Percentiles rank a stretch among this genome's conserved stretches.
Evolutionary conservation across 2,888 invertebrate genomes (phyloP).

Genomic region (Sceliomorpha sp.): DNA sequence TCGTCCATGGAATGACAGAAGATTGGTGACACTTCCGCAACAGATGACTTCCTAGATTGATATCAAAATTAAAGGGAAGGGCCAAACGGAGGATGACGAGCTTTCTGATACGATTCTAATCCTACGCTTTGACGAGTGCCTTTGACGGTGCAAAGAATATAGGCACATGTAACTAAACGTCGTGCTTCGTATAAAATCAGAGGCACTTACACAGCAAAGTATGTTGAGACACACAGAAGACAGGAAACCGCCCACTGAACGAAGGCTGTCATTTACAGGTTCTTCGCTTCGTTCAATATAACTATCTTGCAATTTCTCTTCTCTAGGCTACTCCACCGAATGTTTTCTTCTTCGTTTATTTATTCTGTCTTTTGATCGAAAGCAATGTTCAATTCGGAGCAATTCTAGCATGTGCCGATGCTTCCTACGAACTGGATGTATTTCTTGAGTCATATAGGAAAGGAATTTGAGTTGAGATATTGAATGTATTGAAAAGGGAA

Average conservation of each 20-base stretch:
- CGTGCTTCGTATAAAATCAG: constrained; percentile 31
- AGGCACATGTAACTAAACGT: constrained; percentile 50
- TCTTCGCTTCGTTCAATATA: constrained; percentile 47
- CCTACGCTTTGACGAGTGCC: constrained; percentile 45
- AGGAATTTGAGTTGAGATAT: no score
- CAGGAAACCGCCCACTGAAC: constrained; percentile 58
- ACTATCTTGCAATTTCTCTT: constrained; percentile 31
- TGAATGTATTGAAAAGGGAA: no score
- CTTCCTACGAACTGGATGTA: no score
- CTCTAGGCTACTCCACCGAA: constrained; percentile 26
- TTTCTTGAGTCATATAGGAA: no score
- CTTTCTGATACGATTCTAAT: constrained; percentile 42
- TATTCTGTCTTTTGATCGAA: no score
- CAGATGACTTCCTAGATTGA: constrained; percentile 28
- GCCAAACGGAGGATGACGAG: constrained; percentile 33
- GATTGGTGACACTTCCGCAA: constrained; percentile 9
- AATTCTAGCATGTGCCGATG: no score
- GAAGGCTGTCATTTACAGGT: constrained; percentile 58
- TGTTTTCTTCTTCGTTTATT: constrained; percentile 21
- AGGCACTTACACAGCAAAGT: constrained; percentile 46
- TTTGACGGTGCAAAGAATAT: constrained; percentile 55
- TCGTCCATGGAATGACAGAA: constrained; percentile 13
- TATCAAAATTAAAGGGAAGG: constrained; percentile 49
- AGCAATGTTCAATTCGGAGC: no score
- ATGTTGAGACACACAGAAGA: constrained; percentile 44